Evolutionary conservation across 1,140 invertebrate genomes (phyloP).

Genomic region (Leptinotarsa undecemlineata): DNA sequence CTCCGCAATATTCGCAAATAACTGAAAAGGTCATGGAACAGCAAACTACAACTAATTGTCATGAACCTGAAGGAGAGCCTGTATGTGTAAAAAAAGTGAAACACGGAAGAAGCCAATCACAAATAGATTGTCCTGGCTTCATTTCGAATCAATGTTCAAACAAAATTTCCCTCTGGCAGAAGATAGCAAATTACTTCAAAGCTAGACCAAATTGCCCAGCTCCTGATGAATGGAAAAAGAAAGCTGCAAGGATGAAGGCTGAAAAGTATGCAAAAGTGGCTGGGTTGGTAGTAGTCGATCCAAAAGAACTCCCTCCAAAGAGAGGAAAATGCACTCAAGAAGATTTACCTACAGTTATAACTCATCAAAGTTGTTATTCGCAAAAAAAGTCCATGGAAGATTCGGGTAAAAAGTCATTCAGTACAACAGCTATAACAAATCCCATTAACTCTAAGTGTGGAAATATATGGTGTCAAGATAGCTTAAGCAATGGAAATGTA

Average conservation of each 20-base stretch:
- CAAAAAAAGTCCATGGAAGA: too few relatives aligned
- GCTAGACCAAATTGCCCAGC: conserved; percentile 46
- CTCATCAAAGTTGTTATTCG: background rate
- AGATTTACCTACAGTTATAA: conserved; percentile 22
- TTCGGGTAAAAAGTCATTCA: too few relatives aligned
- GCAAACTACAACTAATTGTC: background rate
- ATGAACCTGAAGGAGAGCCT: background rate
- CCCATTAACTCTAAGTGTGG: background rate
- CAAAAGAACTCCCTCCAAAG: conserved; percentile 30
- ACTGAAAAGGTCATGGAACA: background rate
- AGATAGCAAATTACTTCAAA: conserved; percentile 46
- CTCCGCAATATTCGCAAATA: background rate
- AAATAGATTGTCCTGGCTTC: background rate
- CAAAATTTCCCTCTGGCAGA: conserved; percentile 34
- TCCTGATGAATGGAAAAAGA: conserved; percentile 46
- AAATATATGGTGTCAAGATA: background rate
- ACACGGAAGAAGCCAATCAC: background rate
- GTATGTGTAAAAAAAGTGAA: background rate
- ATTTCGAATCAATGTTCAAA: background rate
- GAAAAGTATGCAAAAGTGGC: conserved; percentile 44
- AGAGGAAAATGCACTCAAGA: conserved; percentile 17
- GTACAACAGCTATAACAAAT: too few relatives aligned
- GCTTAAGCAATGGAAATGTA: too few relatives aligned
- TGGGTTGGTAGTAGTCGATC: conserved; percentile 42
- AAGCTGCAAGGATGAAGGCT: conserved; percentile 37